phyloP scores from a whole-genome alignment of 37 sponge, comb jelly and placozoan species.

The Aphrocallistes beatrix region DNA sequence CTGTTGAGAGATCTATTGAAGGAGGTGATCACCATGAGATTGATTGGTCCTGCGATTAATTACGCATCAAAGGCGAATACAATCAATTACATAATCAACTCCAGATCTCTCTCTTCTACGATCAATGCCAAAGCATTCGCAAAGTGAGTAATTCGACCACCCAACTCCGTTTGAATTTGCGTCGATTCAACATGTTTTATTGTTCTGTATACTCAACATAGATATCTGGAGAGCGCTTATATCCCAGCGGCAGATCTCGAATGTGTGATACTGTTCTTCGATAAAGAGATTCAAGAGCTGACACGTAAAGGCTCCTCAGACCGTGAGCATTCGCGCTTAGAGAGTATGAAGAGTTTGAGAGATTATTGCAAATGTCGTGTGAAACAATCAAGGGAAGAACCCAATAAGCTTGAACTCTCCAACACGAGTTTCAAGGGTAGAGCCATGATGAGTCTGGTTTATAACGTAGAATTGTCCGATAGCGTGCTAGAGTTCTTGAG shows the following conservation, averaged over 20 bases:
- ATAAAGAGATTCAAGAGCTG: not conserved
- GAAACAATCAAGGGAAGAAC: not conserved
- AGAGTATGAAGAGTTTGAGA: not conserved
- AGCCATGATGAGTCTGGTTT: not conserved
- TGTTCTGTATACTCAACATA: not conserved
- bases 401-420: not conserved
- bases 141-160: not conserved
- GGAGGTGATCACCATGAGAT: not conserved
- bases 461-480: not conserved
- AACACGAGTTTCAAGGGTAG: not conserved
- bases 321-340: not conserved
- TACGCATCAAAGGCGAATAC: not conserved
- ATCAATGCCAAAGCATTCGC: not conserved
- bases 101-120: not conserved
- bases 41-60: not conserved
- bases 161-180: not conserved
- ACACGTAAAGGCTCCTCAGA: not conserved
- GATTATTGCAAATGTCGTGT: not conserved
- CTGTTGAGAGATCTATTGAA: not conserved
- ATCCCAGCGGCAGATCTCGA: not conserved
- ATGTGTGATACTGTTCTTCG: not conserved
- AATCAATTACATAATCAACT: not conserved
- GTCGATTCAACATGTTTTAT: not conserved
- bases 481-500: not conserved
- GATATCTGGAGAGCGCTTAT: constrained; percentile 4